Evolutionary conservation across 2,797 vertebrate genomes (phyloP), one percentile per base, ranked within the genome.

Genomic region (Danio kyathit): DNA sequence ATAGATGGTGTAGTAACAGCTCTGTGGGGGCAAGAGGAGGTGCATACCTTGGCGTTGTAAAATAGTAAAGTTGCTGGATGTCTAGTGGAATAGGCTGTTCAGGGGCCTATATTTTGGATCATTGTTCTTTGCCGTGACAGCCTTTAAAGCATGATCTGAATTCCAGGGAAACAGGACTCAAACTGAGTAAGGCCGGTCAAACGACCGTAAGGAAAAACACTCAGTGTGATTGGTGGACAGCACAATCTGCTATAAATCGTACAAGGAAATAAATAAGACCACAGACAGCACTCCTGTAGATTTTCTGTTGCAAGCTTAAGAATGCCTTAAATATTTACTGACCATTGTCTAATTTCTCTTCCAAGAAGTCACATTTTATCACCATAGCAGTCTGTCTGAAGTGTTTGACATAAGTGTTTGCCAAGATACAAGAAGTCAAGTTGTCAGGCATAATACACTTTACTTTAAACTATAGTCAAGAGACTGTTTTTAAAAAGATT

Each of bases 21-120:
- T 71, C 41, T 19, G 74, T 85, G 19, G 73, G 83, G 63, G 80
- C 8, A 46, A 67, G 75, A 80, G 59, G 69, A 64, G 79, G 80
- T 79, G 43, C 82, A 87, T 87, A 83, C 80, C 66, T 80, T 72
- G 57, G 67, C 70, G 76, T 79, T 84, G 86, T 82, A 74, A 79
- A 87, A 73, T 65, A 54, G 65, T 85, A 85, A 86, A 76, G 81
- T 67, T 61, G 73, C 10, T 66, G 63, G 64, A 59, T 54, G 60
- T 80, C 60, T 76, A 69, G 16, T 19, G 64, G 41, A 79, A 19
- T 19, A 61, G 56, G 19, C 14, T 41, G 61, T 52, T 52, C 9
- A 8, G 56, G 48, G 48, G 77, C 80, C 83, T 87, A 82, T 85
- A 86, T 82, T 29, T 86, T 80, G 83, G 80, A 85, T 48, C 48